Base-by-base conservation (phyloP, 1,140 invertebrate species). In the Aphaenogaster ashmeadi region DNA sequence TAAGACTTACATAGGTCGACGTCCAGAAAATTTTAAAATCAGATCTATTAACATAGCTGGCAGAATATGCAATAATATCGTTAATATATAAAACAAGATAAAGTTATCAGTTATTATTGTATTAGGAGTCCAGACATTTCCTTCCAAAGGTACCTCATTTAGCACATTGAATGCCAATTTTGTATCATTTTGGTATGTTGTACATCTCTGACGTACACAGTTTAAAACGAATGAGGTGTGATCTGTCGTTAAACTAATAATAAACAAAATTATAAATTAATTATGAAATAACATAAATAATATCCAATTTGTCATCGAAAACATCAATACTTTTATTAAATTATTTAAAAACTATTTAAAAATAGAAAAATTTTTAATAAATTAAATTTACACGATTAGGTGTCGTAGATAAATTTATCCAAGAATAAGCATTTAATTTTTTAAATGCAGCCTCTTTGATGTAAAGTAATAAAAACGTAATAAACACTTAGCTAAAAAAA, bases 161-260 rank as follows among this genome's bases (percentile, higher is more conserved):
- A 96, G 95, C 0, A 96, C 89, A 1, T 89, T 88, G 66, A 96
- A 95, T 6, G 96, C 97, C 79, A 97, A 95, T 0, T 95, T 92
- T 0, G 96, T 95, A 6, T 97, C 93, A 80, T 97, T 95, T 4
- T 58, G 8, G 13, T 6, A 11, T 15, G 33, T 11, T 0, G 4
- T 0, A 1, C 0, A 2, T 60, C 27, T 77, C 11, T 27, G 13
- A 27, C 9, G 2, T 38, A 8, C 11, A 27, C 95, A 94, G 94
- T 97, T 97, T 0, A 97, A 97, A n/a, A 99, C 96, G 0, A 96
- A 97, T n/a, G n/a, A 89, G 98, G 97, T 18, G 97, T 95, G 5
- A 4, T 96, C 96, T n/a, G n/a, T n/a, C 41, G 96, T 96, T 79
- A 96, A 97, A 91, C 74, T 77, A 77, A 54, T 21, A 41, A 27